These are phyloP conservation scores for Drosophila insularis DNA, from an alignment of 1,140 invertebrate genomes.

Conservation along the genomic window DNA sequence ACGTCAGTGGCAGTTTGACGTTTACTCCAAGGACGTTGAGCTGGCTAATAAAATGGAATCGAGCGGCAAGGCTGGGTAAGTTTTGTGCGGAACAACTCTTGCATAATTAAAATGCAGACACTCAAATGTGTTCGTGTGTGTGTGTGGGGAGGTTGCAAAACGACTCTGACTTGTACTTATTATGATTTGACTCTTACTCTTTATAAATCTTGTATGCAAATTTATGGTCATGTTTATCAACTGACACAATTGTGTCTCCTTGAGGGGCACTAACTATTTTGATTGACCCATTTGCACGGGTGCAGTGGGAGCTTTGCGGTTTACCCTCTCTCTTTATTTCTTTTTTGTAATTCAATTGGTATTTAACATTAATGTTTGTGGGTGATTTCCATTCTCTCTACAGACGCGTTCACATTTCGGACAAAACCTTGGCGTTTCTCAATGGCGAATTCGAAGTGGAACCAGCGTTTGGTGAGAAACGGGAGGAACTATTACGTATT, in stretches of 20 bases:
- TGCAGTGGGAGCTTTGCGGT: neutral
- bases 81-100: slow-evolving; percentile 26
- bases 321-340: no score
- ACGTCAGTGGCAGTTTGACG: slow-evolving; percentile 99
- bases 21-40: slow-evolving; percentile 98
- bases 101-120: neutral
- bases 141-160: slow-evolving; percentile 9
- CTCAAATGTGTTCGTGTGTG: neutral
- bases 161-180: slow-evolving; percentile 20
- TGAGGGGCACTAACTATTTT: neutral
- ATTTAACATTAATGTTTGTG: slow-evolving; percentile 10
- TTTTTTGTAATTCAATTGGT: neutral
- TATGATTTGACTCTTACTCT: slow-evolving; percentile 53
- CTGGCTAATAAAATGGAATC: slow-evolving; percentile 99
- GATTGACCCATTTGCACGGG: neutral
- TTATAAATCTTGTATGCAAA: slow-evolving; percentile 45
- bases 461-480: slow-evolving; percentile 93
- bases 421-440: slow-evolving; percentile 94
- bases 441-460: slow-evolving; percentile 97
- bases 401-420: slow-evolving; percentile 97
- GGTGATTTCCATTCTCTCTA: neutral
- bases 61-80: slow-evolving; percentile 96
- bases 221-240: slow-evolving; percentile 44
- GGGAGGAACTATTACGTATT: slow-evolving; percentile 93
- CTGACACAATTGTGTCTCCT: slow-evolving; percentile 2